Base-by-base conservation (phyloP, 2,113 vertebrate genomes). In the Triplophysa tibetana region DNA sequence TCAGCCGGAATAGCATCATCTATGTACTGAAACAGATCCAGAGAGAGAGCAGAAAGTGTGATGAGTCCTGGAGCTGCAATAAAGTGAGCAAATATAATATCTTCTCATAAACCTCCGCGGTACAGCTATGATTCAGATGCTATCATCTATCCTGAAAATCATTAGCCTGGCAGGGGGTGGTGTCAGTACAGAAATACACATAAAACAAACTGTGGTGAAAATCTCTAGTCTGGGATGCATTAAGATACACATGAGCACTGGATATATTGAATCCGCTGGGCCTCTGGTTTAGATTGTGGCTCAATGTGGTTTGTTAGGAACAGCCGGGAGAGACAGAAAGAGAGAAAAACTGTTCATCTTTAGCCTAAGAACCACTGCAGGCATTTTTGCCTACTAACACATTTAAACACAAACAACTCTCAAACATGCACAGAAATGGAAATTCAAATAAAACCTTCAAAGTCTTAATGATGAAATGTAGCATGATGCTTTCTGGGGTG, bases 1-100 rank as follows among this genome's bases (percentile, higher is more conserved):
- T 99, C 97, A 0, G 94, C 70, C 4, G 98, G 98, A 23, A 99
- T 85, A 10, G 81, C 58, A 0, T 93, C 90, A 0, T 99, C 96
- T 0, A 99, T 93, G 86, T 98, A 99, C 98, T 99, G 89, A 75
- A 60, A 63, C 2, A 41, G 43, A 84, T 50, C 11, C 24, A 52
- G 26, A 70, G 6, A 61, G 70, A 58, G 38, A 24, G 2, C 14
- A 62, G 21, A 2, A 85, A 83, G 52, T 8, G 52, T 56, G 17
- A 56, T 56, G 16, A 56, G 52, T 56, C 52, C 14, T 56, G 3
- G 3, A 19, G 52, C 52, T 17, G n/a, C 9, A 58, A 58, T 58
- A 58, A 58, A n/a, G 54, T 0, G 8, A 16, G 54, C n/a, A 58
- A 58, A 58, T 21, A 21, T 58, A n/a, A 58, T 58, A 58, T 21